Conservation (phyloP, 2,888 invertebrate species). For the Standfussiana lucernea region DNA sequence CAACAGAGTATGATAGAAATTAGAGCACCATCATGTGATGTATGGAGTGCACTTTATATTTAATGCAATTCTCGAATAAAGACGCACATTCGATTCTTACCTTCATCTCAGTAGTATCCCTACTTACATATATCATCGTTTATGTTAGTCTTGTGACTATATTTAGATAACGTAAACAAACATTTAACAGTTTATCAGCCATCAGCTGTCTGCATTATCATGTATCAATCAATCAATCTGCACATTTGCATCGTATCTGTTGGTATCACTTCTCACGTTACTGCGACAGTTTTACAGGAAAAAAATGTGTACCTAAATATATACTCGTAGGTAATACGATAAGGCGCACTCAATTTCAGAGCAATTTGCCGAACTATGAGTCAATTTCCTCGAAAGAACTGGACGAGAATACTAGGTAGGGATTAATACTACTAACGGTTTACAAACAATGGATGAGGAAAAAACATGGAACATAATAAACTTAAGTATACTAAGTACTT, state of each 20-base stretch:
- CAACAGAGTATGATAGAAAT: not conserved
- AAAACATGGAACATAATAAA: constrained; percentile 40
- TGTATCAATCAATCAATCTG: constrained; percentile 21
- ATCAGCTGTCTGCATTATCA: not conserved
- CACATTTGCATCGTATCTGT: not conserved
- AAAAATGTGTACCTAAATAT: constrained; percentile 40
- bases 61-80: not conserved
- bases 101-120: not conserved
- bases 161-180: constrained; percentile 17
- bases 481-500: not conserved
- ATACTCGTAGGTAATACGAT: constrained; percentile 11
- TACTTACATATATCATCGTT: constrained; percentile 14
- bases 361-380: constrained; percentile 49
- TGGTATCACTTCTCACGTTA: constrained; percentile 11
- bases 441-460: constrained; percentile 60
- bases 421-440: constrained; percentile 40
- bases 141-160: constrained; percentile 4
- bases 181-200: constrained; percentile 3
- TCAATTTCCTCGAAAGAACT: constrained; percentile 32
- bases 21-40: not conserved
- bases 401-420: constrained; percentile 53
- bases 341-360: constrained; percentile 9
- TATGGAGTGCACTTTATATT: not conserved
- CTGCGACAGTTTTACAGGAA: constrained; percentile 36
- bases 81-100: not conserved